These are phyloP conservation scores for Anarsia innoxiella DNA, from an alignment of 2,888 invertebrate species.

Conservation along the genomic window DNA sequence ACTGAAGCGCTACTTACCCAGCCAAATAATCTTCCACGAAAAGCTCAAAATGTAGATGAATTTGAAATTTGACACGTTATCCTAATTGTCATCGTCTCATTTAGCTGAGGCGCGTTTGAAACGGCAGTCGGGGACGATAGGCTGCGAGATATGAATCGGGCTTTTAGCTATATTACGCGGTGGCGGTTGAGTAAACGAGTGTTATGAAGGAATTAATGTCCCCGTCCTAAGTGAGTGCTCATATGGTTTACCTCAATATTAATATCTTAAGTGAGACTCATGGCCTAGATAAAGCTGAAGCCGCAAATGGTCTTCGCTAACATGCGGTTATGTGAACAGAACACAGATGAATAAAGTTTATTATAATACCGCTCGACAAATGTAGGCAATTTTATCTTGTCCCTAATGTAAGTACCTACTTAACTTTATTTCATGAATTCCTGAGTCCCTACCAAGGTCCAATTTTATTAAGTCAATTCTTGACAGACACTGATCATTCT, in stretches of 20 bases:
- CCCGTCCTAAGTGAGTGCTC: slow-evolving; percentile 45
- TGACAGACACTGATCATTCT: too few relatives aligned
- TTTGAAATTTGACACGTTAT: slow-evolving; percentile 22
- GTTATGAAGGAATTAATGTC: slow-evolving; percentile 58
- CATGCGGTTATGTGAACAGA: neutral
- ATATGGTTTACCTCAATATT: slow-evolving; percentile 33
- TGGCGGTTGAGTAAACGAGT: slow-evolving; percentile 45
- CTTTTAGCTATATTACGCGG: slow-evolving; percentile 57
- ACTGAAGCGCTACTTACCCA: too few relatives aligned
- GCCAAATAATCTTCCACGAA: too few relatives aligned
- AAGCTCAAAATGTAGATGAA: too few relatives aligned
- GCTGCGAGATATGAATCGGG: slow-evolving; percentile 46
- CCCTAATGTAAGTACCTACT: too few relatives aligned
- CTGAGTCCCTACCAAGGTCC: too few relatives aligned
- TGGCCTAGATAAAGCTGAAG: too few relatives aligned
- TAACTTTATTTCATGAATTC: too few relatives aligned
- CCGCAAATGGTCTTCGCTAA: neutral
- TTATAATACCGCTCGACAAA: too few relatives aligned
- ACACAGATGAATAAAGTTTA: too few relatives aligned
- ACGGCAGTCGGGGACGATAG: slow-evolving; percentile 28
- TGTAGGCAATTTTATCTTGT: too few relatives aligned
- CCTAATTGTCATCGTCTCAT: slow-evolving; percentile 28
- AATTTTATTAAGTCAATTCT: too few relatives aligned
- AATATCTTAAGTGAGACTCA: neutral
- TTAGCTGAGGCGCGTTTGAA: slow-evolving; percentile 30